These are phyloP conservation scores for Clepsis dumicolana DNA, from an alignment of 2,888 invertebrate species.

Conservation along the genomic window DNA sequence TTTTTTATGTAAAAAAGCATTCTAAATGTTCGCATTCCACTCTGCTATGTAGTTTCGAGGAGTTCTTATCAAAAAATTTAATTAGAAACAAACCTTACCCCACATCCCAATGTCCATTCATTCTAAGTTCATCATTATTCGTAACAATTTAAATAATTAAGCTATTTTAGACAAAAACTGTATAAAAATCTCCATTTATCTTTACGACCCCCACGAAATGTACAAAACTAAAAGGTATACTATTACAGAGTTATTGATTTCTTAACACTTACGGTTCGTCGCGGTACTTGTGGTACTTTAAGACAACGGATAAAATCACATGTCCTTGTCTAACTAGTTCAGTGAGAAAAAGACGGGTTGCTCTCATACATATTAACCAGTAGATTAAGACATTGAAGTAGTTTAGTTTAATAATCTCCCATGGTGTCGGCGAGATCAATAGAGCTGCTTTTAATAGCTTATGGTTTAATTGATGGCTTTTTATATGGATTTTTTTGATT, in stretches of 20 bases:
- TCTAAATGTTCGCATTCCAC: constrained; percentile 35
- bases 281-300: constrained; percentile 17
- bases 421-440: constrained; percentile 33
- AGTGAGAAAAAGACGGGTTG: background rate
- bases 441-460: constrained; percentile 33
- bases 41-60: background rate
- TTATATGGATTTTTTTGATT: constrained; percentile 37
- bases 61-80: constrained; percentile 5
- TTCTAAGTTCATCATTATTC: constrained; percentile 5
- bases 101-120: constrained; percentile 22
- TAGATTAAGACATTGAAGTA: constrained; percentile 25
- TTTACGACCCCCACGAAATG: constrained; percentile 18
- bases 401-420: constrained; percentile 33
- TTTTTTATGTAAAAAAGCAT: too few relatives aligned
- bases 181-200: constrained; percentile 28
- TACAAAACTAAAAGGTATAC: constrained; percentile 18
- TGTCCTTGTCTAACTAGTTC: constrained; percentile 9
- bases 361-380: constrained; percentile 4
- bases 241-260: constrained; percentile 18
- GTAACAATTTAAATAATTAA: constrained; percentile 17
- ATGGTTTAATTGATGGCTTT: constrained; percentile 29
- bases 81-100: constrained; percentile 17
- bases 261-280: constrained; percentile 27
- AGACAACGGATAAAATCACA: background rate
- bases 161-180: constrained; percentile 9